Conservation (phyloP, 2,113 vertebrate species). For the Psilopsiagon aymara region DNA sequence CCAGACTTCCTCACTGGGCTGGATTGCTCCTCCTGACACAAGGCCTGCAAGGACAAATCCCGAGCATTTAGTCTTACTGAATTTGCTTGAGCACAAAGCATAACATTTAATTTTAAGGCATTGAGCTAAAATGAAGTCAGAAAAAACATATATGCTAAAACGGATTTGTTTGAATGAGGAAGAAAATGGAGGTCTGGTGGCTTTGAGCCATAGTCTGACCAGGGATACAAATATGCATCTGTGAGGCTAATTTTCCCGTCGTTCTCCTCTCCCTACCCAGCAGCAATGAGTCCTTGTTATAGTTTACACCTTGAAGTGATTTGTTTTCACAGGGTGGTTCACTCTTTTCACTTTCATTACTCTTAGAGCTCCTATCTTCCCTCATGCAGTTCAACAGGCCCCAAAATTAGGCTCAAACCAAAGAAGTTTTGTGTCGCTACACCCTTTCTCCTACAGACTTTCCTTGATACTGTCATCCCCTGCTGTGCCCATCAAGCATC, state of each 20-base stretch:
- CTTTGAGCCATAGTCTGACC: background rate
- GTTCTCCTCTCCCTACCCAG: background rate
- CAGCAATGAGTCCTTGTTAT: background rate
- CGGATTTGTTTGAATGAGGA: background rate
- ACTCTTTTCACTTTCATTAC: background rate
- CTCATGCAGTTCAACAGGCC: background rate
- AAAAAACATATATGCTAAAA: background rate
- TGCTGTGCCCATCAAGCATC: background rate
- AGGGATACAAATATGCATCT: background rate
- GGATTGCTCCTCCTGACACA: background rate
- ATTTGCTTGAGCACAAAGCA: background rate
- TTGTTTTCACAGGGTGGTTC: constrained; percentile 45
- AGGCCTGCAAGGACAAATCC: background rate
- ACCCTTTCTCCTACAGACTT: background rate
- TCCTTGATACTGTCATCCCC: background rate
- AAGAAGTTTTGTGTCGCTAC: background rate
- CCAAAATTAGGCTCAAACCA: background rate
- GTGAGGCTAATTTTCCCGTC: constrained; percentile 17
- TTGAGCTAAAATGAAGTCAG: background rate
- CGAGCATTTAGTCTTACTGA: accelerated
- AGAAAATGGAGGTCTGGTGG: background rate
- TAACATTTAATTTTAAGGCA: background rate
- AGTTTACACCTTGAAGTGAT: constrained; percentile 2
- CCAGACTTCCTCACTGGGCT: background rate
- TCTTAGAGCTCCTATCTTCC: constrained; percentile 37